These are phyloP conservation scores for Lithosia quadra DNA, from an alignment of 2,888 invertebrate species.

Conservation along the genomic window DNA sequence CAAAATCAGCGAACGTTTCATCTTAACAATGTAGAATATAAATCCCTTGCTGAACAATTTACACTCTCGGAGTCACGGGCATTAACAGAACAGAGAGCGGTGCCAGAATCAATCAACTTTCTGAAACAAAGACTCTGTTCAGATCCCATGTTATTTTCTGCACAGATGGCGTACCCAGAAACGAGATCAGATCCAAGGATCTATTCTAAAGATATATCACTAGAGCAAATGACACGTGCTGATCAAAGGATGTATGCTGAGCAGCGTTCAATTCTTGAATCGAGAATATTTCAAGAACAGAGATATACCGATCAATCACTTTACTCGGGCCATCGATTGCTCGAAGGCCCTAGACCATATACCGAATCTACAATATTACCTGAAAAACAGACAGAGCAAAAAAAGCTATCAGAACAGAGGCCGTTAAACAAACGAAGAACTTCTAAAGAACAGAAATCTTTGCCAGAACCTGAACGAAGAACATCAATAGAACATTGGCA, in stretches of 20 bases:
- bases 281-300: slow-evolving; percentile 23
- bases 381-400: slow-evolving; percentile 22
- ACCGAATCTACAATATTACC: not conserved
- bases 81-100: not conserved
- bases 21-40: slow-evolving; percentile 7
- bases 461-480: slow-evolving; percentile 32
- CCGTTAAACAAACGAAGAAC: slow-evolving; percentile 19
- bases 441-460: slow-evolving; percentile 35
- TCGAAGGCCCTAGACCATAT: slow-evolving; percentile 14
- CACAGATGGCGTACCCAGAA: slow-evolving; percentile 13
- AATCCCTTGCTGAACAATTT: slow-evolving; percentile 18
- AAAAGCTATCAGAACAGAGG: slow-evolving; percentile 30
- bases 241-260: slow-evolving; percentile 30
- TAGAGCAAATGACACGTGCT: slow-evolving; percentile 21
- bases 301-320: slow-evolving; percentile 23
- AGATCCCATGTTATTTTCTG: slow-evolving; percentile 14
- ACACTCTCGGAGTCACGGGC: slow-evolving; percentile 17
- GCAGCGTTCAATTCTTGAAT: slow-evolving; percentile 19
- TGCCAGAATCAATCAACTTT: slow-evolving; percentile 9
- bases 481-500: slow-evolving; percentile 31
- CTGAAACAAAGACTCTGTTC: slow-evolving; percentile 16
- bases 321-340: slow-evolving; percentile 22
- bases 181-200: slow-evolving; percentile 24
- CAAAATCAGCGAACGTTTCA: slow-evolving; percentile 8
- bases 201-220: slow-evolving; percentile 21